Evolutionary conservation across 2,113 vertebrate species (phyloP).

Genomic region (Neogale vison): DNA sequence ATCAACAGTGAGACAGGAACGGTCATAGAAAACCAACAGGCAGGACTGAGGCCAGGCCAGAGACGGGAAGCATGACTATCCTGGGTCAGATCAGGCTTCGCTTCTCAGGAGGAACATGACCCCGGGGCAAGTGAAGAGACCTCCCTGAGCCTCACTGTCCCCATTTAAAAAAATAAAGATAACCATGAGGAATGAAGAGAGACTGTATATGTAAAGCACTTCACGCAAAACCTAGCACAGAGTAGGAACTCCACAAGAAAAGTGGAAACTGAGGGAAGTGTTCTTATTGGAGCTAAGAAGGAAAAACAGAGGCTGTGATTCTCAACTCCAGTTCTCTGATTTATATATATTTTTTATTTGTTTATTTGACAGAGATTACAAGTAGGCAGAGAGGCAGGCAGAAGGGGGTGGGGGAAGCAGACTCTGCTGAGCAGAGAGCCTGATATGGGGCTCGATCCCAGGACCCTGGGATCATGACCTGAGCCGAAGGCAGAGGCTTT

Average conservation of each 20-base stretch:
- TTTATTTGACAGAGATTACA: too few relatives aligned
- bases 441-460: too few relatives aligned
- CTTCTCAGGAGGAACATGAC: background rate
- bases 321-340: background rate
- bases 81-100: background rate
- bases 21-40: slow-evolving; percentile 14
- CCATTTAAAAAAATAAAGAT: background rate
- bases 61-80: background rate
- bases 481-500: too few relatives aligned
- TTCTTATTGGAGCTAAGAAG: background rate
- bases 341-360: background rate
- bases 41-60: background rate
- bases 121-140: background rate
- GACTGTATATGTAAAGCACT: background rate
- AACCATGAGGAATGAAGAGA: background rate
- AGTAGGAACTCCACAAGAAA: background rate
- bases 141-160: background rate
- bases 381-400: too few relatives aligned
- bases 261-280: background rate
- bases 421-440: too few relatives aligned
- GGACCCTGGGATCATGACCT: too few relatives aligned
- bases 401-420: too few relatives aligned
- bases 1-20: background rate
- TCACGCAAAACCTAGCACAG: background rate
- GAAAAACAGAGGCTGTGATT: background rate